Evolutionary conservation across 2,113 vertebrate genomes (phyloP).

Genomic region (Cromileptes altivelis): DNA sequence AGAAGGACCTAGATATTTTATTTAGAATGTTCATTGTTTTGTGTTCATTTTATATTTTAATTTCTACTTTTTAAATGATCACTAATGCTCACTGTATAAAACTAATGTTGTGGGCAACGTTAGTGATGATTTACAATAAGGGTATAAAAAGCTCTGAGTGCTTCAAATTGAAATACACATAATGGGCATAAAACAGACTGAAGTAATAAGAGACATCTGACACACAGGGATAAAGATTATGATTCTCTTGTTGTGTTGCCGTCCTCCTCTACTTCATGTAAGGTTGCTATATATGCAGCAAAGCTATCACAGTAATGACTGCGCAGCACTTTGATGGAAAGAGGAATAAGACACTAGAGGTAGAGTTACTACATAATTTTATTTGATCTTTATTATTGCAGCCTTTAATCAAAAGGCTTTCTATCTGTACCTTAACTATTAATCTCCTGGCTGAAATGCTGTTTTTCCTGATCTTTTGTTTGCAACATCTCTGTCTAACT

Average conservation of each 20-base stretch:
- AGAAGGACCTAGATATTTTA: not conserved
- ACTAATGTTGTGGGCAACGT: not conserved
- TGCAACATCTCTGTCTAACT: not conserved
- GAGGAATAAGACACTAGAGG: not conserved
- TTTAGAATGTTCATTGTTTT: not conserved
- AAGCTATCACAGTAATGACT: not conserved
- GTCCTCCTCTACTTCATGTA: conserved; percentile 5
- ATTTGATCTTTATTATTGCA: conserved; percentile 21
- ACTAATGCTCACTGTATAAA: not conserved
- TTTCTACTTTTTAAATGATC: not conserved
- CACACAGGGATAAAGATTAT: not conserved
- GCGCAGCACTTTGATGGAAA: conserved; percentile 18
- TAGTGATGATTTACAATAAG: not conserved
- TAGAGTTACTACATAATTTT: not conserved
- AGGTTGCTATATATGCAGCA: conserved; percentile 2
- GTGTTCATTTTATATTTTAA: not conserved
- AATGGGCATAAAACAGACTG: no score
- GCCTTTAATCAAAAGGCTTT: conserved; percentile 17
- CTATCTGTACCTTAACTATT: conserved; percentile 8
- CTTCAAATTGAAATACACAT: no score
- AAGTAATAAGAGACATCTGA: not conserved
- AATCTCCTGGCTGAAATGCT: conserved; percentile 12
- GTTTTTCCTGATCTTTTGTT: conserved; percentile 10
- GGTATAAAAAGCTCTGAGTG: no score
- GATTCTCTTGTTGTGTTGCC: not conserved